Base-by-base conservation (phyloP, 2,113 vertebrate genomes). In the Leucosticte australis region DNA sequence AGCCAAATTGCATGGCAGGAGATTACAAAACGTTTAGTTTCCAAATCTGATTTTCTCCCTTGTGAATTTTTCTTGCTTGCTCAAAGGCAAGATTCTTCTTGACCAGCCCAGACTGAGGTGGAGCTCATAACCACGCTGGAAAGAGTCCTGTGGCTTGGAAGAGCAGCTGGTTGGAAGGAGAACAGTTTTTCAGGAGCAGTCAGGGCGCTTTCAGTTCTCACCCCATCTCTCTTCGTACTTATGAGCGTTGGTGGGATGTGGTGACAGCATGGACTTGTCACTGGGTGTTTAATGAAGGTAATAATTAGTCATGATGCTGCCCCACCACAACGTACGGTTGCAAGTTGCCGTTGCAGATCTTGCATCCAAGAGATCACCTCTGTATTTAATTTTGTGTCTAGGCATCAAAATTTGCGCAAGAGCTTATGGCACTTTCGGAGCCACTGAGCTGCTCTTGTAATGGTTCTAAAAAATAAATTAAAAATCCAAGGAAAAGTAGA, bases 81-180 rank as follows among this genome's bases (percentile, higher is more conserved):
- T 94, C 44, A 68, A 92, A 94, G 76, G 37, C 89, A 92, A 94
- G 87, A 75, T 73, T 82, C 41, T 39, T 94, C 92, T 95, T 92
- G 74, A 92, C 65, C 65, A 68, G 57, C 35, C 70, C 30, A 3
- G 31, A 44, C 53, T 46, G 87, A 92, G 77, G 67, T 64, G 87
- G 89, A 92, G 80, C 83, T 91, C 46, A 11, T 60, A 84, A 87
- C 81, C 49, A 24, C 0, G 2, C 53, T 91, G 81, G 83, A 94
- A 95, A 76, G 90, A 0, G 0, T 93, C 82, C 28, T 56, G 68
- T 94, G 94, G 83, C 79, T 95, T 90, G 91, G 67, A 93, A 74
- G 77, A 74, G 62, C 26, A 19, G 30, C 64, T 73, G 52, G 18
- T 47, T 82, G 94, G 77, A 89, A 94, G 64, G 18, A 89, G 56